Evolutionary conservation across 2,113 vertebrate genomes (phyloP).

Genomic region (Hippocampus comes): DNA sequence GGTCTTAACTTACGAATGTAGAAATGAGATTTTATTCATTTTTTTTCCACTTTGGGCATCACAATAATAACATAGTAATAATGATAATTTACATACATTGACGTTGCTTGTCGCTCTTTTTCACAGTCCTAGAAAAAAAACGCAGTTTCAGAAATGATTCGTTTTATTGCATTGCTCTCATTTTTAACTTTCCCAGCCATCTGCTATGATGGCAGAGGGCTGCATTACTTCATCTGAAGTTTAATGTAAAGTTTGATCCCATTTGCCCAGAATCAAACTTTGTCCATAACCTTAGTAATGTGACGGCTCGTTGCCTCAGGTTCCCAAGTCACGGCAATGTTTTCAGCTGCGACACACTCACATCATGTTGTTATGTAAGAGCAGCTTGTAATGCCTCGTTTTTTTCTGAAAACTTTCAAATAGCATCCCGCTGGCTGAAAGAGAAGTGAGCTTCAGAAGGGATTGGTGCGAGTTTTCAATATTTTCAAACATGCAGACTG

Average conservation of each 20-base stretch:
- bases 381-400: constrained; percentile 24
- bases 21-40: not conserved
- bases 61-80: not conserved
- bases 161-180: constrained; percentile 18
- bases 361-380: constrained; percentile 46
- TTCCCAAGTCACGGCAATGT: constrained; percentile 14
- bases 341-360: constrained; percentile 45
- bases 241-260: constrained; percentile 7
- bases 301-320: constrained; percentile 19
- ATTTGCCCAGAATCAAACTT: constrained; percentile 46
- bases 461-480: constrained; percentile 7
- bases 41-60: not conserved
- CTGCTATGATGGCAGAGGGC: not conserved
- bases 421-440: constrained; percentile 14
- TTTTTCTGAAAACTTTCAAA: constrained; percentile 32
- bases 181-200: constrained; percentile 31
- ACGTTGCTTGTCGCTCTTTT: too few species aligned
- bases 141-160: not conserved
- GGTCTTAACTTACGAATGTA: not conserved
- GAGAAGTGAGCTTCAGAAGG: not conserved
- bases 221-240: constrained; percentile 22
- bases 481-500: not conserved
- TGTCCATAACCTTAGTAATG: constrained; percentile 33
- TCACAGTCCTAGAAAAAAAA: not conserved
- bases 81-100: not conserved